phyloP scores from a whole-genome alignment of 2,888 invertebrate species.

The Sarcophaga variegata region DNA sequence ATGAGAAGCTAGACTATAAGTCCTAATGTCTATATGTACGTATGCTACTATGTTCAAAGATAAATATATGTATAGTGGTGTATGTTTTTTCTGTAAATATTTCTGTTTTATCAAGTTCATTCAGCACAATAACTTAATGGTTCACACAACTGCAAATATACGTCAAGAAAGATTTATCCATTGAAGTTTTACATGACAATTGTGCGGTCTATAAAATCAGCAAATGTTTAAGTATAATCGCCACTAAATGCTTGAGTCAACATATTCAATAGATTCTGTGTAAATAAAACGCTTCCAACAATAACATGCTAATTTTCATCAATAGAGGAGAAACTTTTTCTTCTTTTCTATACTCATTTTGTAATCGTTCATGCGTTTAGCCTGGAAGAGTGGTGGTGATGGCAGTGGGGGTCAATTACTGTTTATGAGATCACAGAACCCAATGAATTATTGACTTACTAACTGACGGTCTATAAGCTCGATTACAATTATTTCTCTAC shows the following conservation, averaged over 20 bases:
- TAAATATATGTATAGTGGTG: too few relatives aligned
- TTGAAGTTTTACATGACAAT: background rate
- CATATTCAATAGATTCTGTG: conserved; percentile 7
- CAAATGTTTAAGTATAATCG: conserved; percentile 12
- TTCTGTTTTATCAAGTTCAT: too few relatives aligned
- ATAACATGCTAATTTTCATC: conserved; percentile 34
- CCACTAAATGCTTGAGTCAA: background rate
- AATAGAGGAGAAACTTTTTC: background rate
- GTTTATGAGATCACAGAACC: conserved; percentile 30
- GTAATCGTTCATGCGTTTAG: background rate
- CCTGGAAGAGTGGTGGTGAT: background rate
- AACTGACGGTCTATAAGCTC: background rate
- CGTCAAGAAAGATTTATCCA: too few relatives aligned
- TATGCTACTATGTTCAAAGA: too few relatives aligned
- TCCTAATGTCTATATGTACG: too few relatives aligned
- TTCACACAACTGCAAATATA: too few relatives aligned
- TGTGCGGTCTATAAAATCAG: conserved; percentile 2
- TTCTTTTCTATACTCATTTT: background rate
- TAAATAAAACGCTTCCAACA: conserved; percentile 32
- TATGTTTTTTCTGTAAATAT: too few relatives aligned
- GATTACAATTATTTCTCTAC: background rate
- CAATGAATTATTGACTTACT: background rate
- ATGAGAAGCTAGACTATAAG: too few relatives aligned
- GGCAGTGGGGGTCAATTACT: background rate
- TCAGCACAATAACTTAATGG: too few relatives aligned